These are phyloP conservation scores for Pantherophis guttatus DNA, from an alignment of 2,113 vertebrate species.

Conservation along the genomic window DNA sequence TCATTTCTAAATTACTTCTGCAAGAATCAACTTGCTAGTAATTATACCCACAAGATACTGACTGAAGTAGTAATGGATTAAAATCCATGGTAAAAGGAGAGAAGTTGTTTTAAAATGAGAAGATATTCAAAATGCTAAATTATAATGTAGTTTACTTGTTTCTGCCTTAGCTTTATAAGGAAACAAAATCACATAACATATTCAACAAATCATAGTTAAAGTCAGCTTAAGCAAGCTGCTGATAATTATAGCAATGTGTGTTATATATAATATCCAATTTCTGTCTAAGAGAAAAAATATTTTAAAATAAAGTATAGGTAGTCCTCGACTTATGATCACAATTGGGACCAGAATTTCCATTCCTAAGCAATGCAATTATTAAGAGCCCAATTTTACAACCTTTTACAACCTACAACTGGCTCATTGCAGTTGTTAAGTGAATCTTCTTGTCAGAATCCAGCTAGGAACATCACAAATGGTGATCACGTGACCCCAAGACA, in stretches of 20 bases:
- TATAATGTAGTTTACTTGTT: background rate
- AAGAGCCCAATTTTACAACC: background rate
- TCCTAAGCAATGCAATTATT: background rate
- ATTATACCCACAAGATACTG: background rate
- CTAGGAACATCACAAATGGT: background rate
- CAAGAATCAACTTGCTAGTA: background rate
- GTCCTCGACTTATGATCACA: background rate
- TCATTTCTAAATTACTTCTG: background rate
- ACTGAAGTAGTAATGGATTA: background rate
- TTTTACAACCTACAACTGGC: too few species aligned
- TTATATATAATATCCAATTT: background rate
- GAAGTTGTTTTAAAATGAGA: background rate
- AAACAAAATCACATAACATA: background rate
- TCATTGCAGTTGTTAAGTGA: background rate
- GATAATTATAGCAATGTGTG: background rate
- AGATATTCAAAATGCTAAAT: background rate
- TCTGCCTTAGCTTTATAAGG: background rate
- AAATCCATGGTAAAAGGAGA: background rate
- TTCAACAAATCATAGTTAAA: background rate
- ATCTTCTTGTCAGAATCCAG: background rate
- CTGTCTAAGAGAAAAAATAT: background rate
- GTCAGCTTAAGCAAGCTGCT: background rate
- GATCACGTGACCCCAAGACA: background rate
- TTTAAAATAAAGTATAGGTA: background rate
- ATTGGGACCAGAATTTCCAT: background rate